Base-by-base conservation (phyloP, 2,113 vertebrate species). In the Stigmatopora argus region DNA sequence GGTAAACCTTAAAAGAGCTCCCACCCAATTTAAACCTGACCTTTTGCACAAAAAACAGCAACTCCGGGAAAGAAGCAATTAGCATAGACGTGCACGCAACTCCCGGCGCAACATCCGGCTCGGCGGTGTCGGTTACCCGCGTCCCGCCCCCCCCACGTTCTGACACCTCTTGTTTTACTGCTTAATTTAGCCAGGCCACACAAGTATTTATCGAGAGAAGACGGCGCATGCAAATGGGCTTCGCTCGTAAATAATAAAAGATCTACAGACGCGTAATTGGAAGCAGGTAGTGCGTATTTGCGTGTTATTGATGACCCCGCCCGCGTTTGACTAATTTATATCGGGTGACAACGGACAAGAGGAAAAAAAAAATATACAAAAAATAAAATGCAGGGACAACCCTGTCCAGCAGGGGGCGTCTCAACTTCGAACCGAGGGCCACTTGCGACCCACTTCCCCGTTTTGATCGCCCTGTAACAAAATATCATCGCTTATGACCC, bases 321-420 rank as follows among this genome's bases (percentile, higher is more conserved):
- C n/a, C n/a, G n/a, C n/a, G n/a, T n/a, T n/a, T n/a, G n/a, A 66
- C 77, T 84, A 80, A 86, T 85, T 87, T 86, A 87, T 80, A 69
- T 71, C 53, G 10, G 26, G 26, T 31, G 26, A n/a, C n/a, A n/a
- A n/a, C n/a, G n/a, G n/a, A n/a, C n/a, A n/a, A n/a, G n/a, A n/a
- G n/a, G n/a, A n/a, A n/a, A n/a, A n/a, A n/a, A 31, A 31, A 31
- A 31, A 31, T 31, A 31, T 3, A 1, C 1, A 31, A 31, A 31
- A 31, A 31, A 31, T 31, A 31, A 31, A 31, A 2, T 31, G 26
- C 2, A 31, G 26, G 26, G 26, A 31, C 26, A 31, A 1, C 3
- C 26, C 26, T 31, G 3, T 31, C 26, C 26, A 31, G 26, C 26
- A 31, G 1, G 26, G 26, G 26, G 26, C 26, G 26, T 3, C 26